A percentile compares a stretch with the other conserved stretches of the same genome.
Evolutionary conservation across 2,797 vertebrate species (phyloP).

Genomic region (Cryptoprocta ferox): DNA sequence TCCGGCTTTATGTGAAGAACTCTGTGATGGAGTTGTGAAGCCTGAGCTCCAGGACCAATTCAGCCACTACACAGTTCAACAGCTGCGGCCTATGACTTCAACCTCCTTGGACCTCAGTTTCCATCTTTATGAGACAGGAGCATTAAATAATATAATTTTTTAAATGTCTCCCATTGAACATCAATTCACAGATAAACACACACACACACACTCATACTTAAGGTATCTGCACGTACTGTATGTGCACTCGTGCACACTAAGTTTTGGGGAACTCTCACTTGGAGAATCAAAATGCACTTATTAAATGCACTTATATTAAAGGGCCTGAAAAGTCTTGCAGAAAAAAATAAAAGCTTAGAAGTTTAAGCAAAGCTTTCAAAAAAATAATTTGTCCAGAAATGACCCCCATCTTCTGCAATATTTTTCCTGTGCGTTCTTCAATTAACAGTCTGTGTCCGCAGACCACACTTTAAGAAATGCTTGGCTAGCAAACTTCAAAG

Average conservation of each 20-base stretch:
- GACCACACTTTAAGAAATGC: background rate
- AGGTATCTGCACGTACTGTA: rapidly evolving
- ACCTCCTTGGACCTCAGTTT: too few species aligned
- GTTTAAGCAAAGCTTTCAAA: background rate
- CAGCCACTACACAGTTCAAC: rapidly evolving
- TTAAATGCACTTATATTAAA: background rate
- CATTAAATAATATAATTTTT: background rate
- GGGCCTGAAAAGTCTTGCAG: background rate
- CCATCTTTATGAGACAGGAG: background rate
- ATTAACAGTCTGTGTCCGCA: background rate
- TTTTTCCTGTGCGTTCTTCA: background rate
- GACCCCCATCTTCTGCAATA: background rate
- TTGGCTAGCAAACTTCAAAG: background rate
- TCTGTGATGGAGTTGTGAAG: rapidly evolving
- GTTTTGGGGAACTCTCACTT: background rate
- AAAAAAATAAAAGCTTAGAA: background rate
- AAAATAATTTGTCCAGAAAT: background rate
- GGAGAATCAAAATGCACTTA: background rate
- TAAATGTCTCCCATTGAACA: background rate
- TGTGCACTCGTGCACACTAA: background rate
- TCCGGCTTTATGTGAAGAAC: rapidly evolving
- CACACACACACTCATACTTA: background rate
- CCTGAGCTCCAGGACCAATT: background rate
- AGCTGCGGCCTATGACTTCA: rapidly evolving
- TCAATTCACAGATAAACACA: background rate